Evolutionary conservation across 2,888 invertebrate species (phyloP).

Genomic region (Euphydryas editha): DNA sequence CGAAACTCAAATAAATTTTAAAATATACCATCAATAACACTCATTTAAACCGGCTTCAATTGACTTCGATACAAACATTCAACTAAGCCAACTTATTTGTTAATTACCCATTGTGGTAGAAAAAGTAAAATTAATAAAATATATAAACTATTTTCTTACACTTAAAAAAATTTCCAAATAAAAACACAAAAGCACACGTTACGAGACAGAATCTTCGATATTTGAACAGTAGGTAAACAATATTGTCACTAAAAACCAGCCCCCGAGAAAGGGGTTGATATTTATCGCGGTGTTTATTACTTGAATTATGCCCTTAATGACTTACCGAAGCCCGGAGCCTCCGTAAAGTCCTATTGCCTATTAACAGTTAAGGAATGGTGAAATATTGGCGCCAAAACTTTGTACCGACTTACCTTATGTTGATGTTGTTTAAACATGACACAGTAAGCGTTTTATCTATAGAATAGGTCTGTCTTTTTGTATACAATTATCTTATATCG

Average conservation of each 20-base stretch:
- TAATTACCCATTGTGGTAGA: no score
- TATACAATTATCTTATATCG: no score
- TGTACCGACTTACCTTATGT: conserved; percentile 31
- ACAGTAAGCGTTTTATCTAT: not conserved
- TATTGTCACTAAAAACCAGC: conserved; percentile 47
- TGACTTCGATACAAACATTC: no score
- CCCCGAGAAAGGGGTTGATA: conserved; percentile 76
- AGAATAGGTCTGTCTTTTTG: no score
- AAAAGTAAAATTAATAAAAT: no score
- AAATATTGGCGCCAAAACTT: conserved; percentile 58
- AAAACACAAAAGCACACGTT: no score
- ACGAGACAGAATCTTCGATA: conserved; percentile 26
- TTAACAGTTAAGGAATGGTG: conserved; percentile 78
- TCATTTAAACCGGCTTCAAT: no score
- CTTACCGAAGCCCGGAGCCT: conserved; percentile 71
- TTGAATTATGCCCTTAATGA: conserved; percentile 83
- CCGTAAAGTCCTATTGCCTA: conserved; percentile 82
- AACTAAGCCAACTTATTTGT: no score
- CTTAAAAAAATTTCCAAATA: no score
- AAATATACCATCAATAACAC: no score
- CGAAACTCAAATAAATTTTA: no score
- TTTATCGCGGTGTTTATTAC: conserved; percentile 83
- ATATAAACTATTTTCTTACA: no score
- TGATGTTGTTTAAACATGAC: conserved; percentile 22
- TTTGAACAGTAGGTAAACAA: conserved; percentile 31